Base-by-base conservation (phyloP, 2,797 vertebrate genomes). In the Gallinago nigripennis region DNA sequence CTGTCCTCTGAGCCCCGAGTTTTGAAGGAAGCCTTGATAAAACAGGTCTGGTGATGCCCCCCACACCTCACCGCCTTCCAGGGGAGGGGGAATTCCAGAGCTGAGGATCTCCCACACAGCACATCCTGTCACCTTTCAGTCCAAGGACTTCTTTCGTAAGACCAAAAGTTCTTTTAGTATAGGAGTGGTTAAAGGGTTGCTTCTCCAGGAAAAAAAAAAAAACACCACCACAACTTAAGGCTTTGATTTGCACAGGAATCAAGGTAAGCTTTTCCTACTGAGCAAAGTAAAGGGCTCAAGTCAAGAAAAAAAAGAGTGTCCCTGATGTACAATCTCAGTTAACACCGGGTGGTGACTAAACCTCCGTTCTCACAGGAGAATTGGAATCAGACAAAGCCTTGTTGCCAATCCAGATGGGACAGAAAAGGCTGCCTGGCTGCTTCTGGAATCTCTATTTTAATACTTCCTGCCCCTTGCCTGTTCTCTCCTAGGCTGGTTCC, bases 251-350 rank as follows among this genome's bases (percentile, higher is more conserved):
- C 18, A 8, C 64, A 16, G 86, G 63, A 11, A 4, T 33, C 28
- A 1, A 50, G 83, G 68, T 24, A 16, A 51, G 50, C 3, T 58
- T 46, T 65, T 35, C 9, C 72, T 56, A 2, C 71, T 4, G 43
- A 7, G 63, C 80, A 7, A 1, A 11, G 28, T 6, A 8, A 6
- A 3, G 43, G 51, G 57, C 41, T 30, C 43, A 17, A 63, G 35
- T 27, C 27, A 6, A 16, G 54, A 6, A n/a, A 57, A 57, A 57
- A 15, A 16, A 23, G 45, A 10, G 18, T 4, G 53, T 45, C 60
- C 35, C 30, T 7, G 35, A 6, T 3, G 43, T 12, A 1, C 8
- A 2, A 4, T 9, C 53, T 8, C 14, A 0, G 11, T 7, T 41
- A 9, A 5, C 30, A 7, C 2, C 23, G 3, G 11, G 11, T 41